Evolutionary conservation across 2,113 vertebrate genomes (phyloP).

Genomic region (Gymnarchus niloticus): DNA sequence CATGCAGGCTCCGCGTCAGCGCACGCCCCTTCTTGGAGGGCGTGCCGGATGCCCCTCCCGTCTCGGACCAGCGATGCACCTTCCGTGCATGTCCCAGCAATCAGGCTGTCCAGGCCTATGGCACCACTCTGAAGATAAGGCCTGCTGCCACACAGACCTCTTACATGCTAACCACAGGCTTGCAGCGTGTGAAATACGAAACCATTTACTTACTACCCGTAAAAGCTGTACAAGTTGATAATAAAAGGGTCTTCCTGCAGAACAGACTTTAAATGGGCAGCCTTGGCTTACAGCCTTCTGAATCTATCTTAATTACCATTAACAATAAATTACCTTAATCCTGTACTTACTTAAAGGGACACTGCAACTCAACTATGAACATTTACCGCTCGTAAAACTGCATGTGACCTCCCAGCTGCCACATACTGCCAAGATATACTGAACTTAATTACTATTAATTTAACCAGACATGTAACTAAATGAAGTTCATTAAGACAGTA

Average conservation of each 20-base stretch:
- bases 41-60: neutral
- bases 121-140: neutral
- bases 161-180: neutral
- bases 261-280: neutral
- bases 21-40: neutral
- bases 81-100: neutral
- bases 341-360: neutral
- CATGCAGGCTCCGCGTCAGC: neutral
- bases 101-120: neutral
- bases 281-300: neutral
- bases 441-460: slow-evolving; percentile 10
- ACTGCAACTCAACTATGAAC: neutral
- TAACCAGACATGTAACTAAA: neutral
- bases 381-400: neutral
- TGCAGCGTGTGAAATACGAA: neutral
- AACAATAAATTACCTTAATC: slow-evolving; percentile 22
- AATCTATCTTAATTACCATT: slow-evolving; percentile 1
- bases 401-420: neutral
- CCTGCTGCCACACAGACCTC: neutral
- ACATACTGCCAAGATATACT: neutral
- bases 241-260: neutral
- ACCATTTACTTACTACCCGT: neutral
- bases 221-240: neutral
- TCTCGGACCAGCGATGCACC: neutral
- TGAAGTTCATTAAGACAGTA: neutral